phyloP scores from a whole-genome alignment of 2,797 vertebrate species.

The Vireo griseus region DNA sequence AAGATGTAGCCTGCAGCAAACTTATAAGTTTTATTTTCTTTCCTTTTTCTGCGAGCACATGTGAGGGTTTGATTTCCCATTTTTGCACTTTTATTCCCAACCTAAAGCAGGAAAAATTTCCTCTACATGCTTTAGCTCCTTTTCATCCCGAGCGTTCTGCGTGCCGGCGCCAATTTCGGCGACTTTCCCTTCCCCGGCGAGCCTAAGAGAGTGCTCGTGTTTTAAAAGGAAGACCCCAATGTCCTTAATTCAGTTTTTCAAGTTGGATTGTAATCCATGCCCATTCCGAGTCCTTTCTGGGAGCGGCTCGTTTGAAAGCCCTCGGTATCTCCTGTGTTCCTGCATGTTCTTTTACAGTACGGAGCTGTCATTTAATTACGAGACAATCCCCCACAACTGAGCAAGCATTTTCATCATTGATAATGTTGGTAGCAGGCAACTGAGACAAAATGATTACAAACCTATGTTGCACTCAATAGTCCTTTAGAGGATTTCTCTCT shows the following conservation, averaged over 20 bases:
- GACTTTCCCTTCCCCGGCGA: background rate
- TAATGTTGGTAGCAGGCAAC: slow-evolving; percentile 68
- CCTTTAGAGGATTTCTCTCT: slow-evolving; percentile 74
- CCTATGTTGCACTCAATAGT: slow-evolving; percentile 72
- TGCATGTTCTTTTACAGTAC: slow-evolving; percentile 56
- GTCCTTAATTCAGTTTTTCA: slow-evolving; percentile 39
- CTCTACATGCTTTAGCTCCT: background rate
- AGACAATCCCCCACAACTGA: slow-evolving; percentile 66
- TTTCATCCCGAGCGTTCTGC: background rate
- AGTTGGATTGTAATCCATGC: slow-evolving; percentile 49
- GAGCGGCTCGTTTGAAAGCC: slow-evolving; percentile 52
- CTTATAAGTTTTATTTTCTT: background rate
- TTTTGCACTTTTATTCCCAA: background rate
- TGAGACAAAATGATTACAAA: slow-evolving; percentile 75
- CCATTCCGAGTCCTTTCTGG: background rate
- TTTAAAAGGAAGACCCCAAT: slow-evolving; percentile 4
- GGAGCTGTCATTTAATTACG: slow-evolving; percentile 65
- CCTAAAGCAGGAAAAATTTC: background rate
- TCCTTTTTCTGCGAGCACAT: background rate
- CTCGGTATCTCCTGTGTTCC: slow-evolving; percentile 57
- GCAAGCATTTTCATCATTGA: slow-evolving; percentile 66
- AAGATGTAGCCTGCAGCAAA: slow-evolving; percentile 51
- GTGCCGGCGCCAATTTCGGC: accelerated
- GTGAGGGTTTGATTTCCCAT: background rate
- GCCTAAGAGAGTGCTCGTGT: background rate